These are phyloP conservation scores for Megalonaias nervosa DNA, from an alignment of 1,140 invertebrate genomes.

Conservation along the genomic window DNA sequence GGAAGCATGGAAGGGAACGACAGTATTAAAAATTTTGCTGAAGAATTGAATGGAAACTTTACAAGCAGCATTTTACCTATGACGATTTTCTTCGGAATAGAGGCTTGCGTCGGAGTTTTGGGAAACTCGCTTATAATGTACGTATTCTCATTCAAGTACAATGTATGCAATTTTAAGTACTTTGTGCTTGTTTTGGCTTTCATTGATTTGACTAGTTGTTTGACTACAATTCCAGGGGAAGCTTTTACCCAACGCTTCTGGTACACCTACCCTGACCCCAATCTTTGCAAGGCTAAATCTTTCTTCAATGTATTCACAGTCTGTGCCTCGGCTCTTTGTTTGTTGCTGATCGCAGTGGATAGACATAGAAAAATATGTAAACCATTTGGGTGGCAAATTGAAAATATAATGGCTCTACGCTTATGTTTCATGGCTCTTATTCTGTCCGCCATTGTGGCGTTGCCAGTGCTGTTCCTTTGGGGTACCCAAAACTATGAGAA, in stretches of 20 bases:
- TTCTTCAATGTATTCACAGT: conserved; percentile 47
- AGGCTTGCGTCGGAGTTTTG: conserved; percentile 36
- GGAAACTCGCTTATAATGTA: conserved; percentile 46
- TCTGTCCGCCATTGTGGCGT: too few species aligned
- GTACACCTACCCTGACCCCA: conserved; percentile 42
- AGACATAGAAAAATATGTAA: conserved; percentile 44
- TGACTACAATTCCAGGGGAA: conserved; percentile 48
- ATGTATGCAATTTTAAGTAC: not conserved
- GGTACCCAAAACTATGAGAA: too few species aligned
- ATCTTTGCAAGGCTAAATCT: conserved; percentile 41
- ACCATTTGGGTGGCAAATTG: conserved; percentile 41
- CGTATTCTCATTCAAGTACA: conserved; percentile 30
- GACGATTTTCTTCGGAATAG: conserved; percentile 30
- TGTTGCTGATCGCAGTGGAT: conserved; percentile 45
- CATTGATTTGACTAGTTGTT: conserved; percentile 43
- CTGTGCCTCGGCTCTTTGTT: conserved; percentile 36
- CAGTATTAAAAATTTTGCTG: too few species aligned
- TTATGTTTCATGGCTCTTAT: not conserved
- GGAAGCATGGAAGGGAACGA: too few species aligned
- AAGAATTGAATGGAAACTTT: too few species aligned
- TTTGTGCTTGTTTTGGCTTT: conserved; percentile 45
- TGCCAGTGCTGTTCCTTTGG: too few species aligned
- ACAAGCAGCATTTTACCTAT: conserved; percentile 21
- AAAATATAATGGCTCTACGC: not conserved
- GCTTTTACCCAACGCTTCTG: conserved; percentile 43